phyloP scores from a whole-genome alignment of 2,888 invertebrate genomes.

The Nomada hirtipes region DNA sequence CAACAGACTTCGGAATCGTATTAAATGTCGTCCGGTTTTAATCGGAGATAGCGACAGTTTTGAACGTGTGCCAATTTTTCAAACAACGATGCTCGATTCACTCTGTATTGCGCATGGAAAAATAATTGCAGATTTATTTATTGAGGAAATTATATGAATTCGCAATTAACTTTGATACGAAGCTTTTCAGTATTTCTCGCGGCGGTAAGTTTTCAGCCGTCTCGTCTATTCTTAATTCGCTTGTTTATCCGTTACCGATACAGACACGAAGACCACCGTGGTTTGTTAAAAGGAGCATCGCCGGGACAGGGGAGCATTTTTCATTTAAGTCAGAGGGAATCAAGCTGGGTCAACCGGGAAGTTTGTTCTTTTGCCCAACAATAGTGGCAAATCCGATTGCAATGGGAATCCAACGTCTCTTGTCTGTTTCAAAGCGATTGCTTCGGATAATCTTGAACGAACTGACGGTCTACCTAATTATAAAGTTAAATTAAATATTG shows the following conservation, averaged over 20 bases:
- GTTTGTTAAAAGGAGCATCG: conserved; percentile 21
- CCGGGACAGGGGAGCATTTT: conserved; percentile 13
- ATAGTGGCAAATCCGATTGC: conserved; percentile 34
- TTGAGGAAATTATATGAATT: too few species aligned
- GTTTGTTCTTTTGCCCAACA: conserved; percentile 24
- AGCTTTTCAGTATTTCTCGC: too few species aligned
- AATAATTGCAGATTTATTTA: too few species aligned
- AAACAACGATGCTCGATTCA: too few species aligned
- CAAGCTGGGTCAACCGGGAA: background rate
- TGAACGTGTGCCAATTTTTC: too few species aligned
- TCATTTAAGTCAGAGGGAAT: conserved; percentile 28
- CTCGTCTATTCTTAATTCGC: too few species aligned
- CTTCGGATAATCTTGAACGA: conserved; percentile 31
- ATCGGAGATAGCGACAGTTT: background rate
- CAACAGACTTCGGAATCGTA: background rate
- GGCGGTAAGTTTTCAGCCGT: too few species aligned
- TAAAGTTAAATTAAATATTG: conserved; percentile 46
- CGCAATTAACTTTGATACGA: too few species aligned
- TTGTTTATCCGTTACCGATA: background rate
- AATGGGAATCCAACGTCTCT: conserved; percentile 21
- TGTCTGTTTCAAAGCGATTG: conserved; percentile 29
- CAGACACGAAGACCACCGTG: background rate
- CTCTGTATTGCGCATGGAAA: too few species aligned
- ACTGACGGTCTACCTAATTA: conserved; percentile 36
- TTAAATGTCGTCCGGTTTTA: background rate